Evolutionary conservation across 2,797 vertebrate genomes (phyloP).

Genomic region (Enteromius trimaculatus): DNA sequence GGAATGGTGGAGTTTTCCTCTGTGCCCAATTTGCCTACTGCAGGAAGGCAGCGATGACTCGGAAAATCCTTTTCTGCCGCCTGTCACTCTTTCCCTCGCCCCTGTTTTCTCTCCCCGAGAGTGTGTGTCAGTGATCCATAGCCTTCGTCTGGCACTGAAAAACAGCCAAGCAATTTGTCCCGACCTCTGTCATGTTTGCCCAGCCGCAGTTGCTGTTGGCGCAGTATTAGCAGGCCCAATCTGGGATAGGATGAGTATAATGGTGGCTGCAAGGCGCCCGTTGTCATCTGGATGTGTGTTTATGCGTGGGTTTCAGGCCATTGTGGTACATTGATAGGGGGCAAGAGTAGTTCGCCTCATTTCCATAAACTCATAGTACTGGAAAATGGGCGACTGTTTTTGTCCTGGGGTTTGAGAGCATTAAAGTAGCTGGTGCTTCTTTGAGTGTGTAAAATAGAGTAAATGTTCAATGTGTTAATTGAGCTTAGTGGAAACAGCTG

Average conservation of each 20-base stretch:
- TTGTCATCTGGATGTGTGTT: conserved; percentile 57
- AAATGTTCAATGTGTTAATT: conserved; percentile 25
- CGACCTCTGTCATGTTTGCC: conserved; percentile 67
- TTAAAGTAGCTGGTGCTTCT: conserved; percentile 9
- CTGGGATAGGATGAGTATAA: conserved; percentile 69
- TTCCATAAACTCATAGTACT: conserved; percentile 51
- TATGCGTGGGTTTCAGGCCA: conserved; percentile 20
- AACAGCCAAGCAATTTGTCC: conserved; percentile 66
- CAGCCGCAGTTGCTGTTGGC: conserved; percentile 68
- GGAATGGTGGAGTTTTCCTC: conserved; percentile 32
- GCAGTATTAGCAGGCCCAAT: conserved; percentile 60
- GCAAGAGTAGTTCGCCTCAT: conserved; percentile 55
- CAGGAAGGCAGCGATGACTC: conserved; percentile 26
- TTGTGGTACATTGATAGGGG: conserved; percentile 34
- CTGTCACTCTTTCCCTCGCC: conserved; percentile 43
- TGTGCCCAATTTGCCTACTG: conserved; percentile 35
- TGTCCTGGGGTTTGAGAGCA: conserved; percentile 10
- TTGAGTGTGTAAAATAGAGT: conserved; percentile 2
- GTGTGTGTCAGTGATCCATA: conserved; percentile 33
- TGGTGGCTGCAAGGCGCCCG: conserved; percentile 54
- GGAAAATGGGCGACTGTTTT: conserved; percentile 25
- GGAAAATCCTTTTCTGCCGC: conserved; percentile 23
- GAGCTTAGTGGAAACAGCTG: conserved; percentile 5
- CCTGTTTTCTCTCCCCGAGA: conserved; percentile 8
- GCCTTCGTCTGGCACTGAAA: conserved; percentile 65